Evolutionary conservation across 2,113 vertebrate genomes (phyloP).

Genomic region (Spea bombifrons): DNA sequence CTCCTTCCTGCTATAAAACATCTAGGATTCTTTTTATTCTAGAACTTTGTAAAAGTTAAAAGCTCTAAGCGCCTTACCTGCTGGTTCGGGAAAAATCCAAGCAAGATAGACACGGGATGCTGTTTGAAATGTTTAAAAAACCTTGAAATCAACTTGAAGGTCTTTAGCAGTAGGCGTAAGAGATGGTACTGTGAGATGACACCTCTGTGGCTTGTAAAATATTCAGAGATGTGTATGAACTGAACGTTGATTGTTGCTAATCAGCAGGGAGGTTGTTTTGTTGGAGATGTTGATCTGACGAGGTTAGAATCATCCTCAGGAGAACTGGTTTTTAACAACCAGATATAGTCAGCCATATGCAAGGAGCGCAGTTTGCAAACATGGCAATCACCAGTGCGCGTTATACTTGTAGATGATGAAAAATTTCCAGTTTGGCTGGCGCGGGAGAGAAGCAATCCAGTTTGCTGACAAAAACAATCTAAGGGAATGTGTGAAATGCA

Average conservation of each 20-base stretch:
- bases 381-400: slow-evolving; percentile 28
- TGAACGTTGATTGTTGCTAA: slow-evolving; percentile 36
- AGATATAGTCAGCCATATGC: slow-evolving; percentile 31
- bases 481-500: neutral
- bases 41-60: slow-evolving; percentile 13
- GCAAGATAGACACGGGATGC: neutral
- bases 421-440: slow-evolving; percentile 14
- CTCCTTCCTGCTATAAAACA: neutral
- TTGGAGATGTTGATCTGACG: slow-evolving; percentile 38
- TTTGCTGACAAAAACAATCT: slow-evolving; percentile 16
- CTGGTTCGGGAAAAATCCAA: neutral
- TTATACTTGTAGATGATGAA: slow-evolving; percentile 44
- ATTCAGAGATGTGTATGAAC: slow-evolving; percentile 32
- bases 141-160: slow-evolving; percentile 42
- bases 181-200: slow-evolving; percentile 34
- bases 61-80: neutral
- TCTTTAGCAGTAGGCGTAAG: slow-evolving; percentile 24
- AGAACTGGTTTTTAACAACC: slow-evolving; percentile 28
- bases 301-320: slow-evolving; percentile 21
- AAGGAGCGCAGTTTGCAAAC: slow-evolving; percentile 36
- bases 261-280: slow-evolving; percentile 47
- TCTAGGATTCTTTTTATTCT: neutral
- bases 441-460: slow-evolving; percentile 23
- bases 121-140: slow-evolving; percentile 36
- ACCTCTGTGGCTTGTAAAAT: slow-evolving; percentile 46